Evolutionary conservation across 1,140 invertebrate genomes (phyloP).

Genomic region (Drosophila aff.): DNA sequence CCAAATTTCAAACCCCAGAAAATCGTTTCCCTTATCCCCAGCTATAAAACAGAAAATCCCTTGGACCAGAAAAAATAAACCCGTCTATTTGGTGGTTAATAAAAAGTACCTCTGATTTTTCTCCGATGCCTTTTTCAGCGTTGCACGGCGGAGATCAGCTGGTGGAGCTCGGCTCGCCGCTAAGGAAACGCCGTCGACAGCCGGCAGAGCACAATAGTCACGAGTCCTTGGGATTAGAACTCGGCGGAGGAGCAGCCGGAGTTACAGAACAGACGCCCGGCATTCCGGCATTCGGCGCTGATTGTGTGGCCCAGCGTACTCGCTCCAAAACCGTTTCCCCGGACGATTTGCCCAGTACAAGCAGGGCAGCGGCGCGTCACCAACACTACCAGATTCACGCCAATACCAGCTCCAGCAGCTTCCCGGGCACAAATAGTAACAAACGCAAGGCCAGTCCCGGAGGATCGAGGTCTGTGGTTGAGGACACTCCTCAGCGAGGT

Average conservation of each 20-base stretch:
- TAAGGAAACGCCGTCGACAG: constrained; percentile 76
- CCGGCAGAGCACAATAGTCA: constrained; percentile 25
- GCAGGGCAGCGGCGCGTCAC: constrained; percentile 53
- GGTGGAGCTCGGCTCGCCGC: constrained; percentile 64
- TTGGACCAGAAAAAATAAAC: constrained; percentile 15
- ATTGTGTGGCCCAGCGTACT: constrained; percentile 82
- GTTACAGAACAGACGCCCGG: background rate
- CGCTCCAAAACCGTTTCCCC: constrained; percentile 81
- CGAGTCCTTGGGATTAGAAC: constrained; percentile 16
- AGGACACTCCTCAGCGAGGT: constrained; percentile 50
- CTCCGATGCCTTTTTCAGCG: constrained; percentile 70
- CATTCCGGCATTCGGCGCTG: constrained; percentile 54
- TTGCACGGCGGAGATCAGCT: constrained; percentile 66
- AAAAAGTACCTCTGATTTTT: constrained; percentile 10
- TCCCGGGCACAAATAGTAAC: background rate
- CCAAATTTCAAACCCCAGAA: constrained; percentile 28
- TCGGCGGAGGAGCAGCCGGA: constrained; percentile 8
- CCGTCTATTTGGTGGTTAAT: background rate
- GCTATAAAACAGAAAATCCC: constrained; percentile 17
- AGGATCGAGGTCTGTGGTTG: constrained; percentile 3
- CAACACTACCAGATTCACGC: constrained; percentile 15
- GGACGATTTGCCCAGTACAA: constrained; percentile 70
- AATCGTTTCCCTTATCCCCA: constrained; percentile 8
- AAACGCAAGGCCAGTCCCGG: constrained; percentile 39
- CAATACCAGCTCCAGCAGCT: constrained; percentile 17